A percentile compares a stretch with the other conserved stretches of the same genome.
Conservation (phyloP, 37 sponge, comb jelly and placozoan genomes). For the Mnemiopsis leidyi region DNA sequence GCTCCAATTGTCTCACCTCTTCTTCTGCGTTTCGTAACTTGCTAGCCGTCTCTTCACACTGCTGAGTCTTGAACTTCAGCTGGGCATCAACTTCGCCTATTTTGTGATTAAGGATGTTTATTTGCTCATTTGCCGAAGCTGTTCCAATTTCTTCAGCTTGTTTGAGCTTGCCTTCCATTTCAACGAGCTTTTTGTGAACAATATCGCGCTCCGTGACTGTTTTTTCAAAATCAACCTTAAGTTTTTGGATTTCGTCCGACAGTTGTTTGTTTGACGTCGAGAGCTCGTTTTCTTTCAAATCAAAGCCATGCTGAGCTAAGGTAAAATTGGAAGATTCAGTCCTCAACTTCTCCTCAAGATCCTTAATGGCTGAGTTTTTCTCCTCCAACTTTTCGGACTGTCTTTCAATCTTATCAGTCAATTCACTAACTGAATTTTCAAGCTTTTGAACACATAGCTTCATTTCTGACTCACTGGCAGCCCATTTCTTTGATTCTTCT, state of each 20-base stretch:
- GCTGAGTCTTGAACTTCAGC: slow-evolving; percentile 11
- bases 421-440: neutral
- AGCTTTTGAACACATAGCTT: slow-evolving; percentile 17
- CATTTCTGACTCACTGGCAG: neutral
- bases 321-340: neutral
- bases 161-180: slow-evolving; percentile 40
- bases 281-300: slow-evolving; percentile 48
- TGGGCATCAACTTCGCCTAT: slow-evolving; percentile 34
- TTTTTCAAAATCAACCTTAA: slow-evolving; percentile 12
- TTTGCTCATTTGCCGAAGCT: slow-evolving; percentile 56
- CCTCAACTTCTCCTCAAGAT: slow-evolving; percentile 19
- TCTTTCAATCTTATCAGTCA: neutral
- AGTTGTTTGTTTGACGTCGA: slow-evolving; percentile 26
- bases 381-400: neutral
- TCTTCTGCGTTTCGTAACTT: slow-evolving; percentile 41
- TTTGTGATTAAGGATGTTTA: slow-evolving; percentile 27
- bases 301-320: slow-evolving; percentile 1
- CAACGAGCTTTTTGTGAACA: neutral
- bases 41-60: neutral
- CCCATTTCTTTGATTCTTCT: slow-evolving; percentile 9
- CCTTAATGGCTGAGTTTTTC: neutral
- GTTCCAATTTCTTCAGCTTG: slow-evolving; percentile 54
- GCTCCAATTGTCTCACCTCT: neutral
- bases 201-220: slow-evolving; percentile 4
- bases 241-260: neutral